Percentiles rank a stretch among this genome's conserved stretches.
phyloP scores from a whole-genome alignment of 2,888 invertebrate species.

The Leucophora obtusa region DNA sequence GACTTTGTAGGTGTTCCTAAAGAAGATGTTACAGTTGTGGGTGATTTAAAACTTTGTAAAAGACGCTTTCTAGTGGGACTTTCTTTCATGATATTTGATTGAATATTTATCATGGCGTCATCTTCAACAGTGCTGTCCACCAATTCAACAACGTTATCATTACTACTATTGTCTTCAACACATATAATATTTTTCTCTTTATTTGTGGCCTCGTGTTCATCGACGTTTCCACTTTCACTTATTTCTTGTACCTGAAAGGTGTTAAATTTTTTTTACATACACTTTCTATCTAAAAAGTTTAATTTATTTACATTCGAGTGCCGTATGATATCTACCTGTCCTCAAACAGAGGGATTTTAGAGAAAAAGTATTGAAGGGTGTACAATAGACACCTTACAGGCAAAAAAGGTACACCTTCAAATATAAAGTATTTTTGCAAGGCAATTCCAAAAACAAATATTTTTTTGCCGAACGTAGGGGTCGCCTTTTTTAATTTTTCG shows the following conservation, averaged over 20 bases:
- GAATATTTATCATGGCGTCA: conserved; percentile 9
- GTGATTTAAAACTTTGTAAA: conserved; percentile 58
- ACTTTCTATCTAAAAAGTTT: too few species aligned
- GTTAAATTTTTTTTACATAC: too few species aligned
- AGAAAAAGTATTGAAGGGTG: too few species aligned
- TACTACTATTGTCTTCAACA: conserved; percentile 26
- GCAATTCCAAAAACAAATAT: too few species aligned
- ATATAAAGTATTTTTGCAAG: too few species aligned
- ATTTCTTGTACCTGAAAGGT: conserved; percentile 66
- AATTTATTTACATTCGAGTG: too few species aligned
- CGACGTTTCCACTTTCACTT: conserved; percentile 63
- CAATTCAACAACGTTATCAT: conserved; percentile 30
- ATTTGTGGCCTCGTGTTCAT: background rate
- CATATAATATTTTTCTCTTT: background rate
- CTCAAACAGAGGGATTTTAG: too few species aligned
- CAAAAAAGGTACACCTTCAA: too few species aligned
- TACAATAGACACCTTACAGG: too few species aligned
- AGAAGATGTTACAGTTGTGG: conserved; percentile 43
- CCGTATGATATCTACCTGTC: too few species aligned
- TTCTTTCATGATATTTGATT: conserved; percentile 26
- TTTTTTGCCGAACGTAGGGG: too few species aligned
- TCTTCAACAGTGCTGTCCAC: conserved; percentile 21
- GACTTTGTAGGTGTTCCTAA: background rate
- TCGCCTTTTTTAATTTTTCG: too few species aligned
- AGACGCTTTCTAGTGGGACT: background rate